Evolutionary conservation across 2,888 invertebrate genomes (phyloP), one percentile per base, ranked within the genome.

Genomic region (Drosophila nigricruria): DNA sequence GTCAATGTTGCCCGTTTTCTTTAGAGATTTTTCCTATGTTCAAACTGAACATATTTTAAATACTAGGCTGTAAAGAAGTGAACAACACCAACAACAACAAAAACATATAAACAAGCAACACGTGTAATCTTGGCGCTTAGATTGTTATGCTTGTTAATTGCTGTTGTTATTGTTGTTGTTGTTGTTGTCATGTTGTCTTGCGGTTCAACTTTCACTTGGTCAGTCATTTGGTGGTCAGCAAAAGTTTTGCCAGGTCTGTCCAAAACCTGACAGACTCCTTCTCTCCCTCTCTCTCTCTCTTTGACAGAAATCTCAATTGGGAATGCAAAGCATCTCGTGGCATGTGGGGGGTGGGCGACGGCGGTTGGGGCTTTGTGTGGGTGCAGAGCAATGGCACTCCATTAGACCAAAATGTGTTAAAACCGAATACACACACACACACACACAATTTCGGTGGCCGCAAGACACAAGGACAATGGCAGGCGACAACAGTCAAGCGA

Each of bases 161-260:
- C 52, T 65, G 62, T 40, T 64, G 58, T 53, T 64, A 23, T 25
- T 54, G 62, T 47, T 77, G 80, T 45, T 74, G 43, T 52, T 70
- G 59, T 56, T 66, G 77, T 53, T 54, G 71, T 59, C 53, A 40
- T 77, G 71, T 69, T 47, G 27, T 76, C 42, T 12, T 77, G 88
- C 72, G 75, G 76, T 50, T 64, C 67, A 65, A 85, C 84, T 84
- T 84, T 84, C 88, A 88, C 84, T 84, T 85, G 85, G 65, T 60
- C 71, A 70, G 75, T 73, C 70, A 79, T 77, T 82, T 75, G 79
- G 68, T 79, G 88, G 82, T 77, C 79, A 70, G 71, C 79, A 65
- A 73, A 84, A 81, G 81, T 73, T 70, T 79, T 77, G 66, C 76
- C 76, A 75, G 75, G 58, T 62, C 59, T 57, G 47, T 38, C 62